Percentiles rank a stretch among this genome's conserved stretches.
Conservation (phyloP, 2,797 vertebrate genomes). For the Notamacropus eugenii region DNA sequence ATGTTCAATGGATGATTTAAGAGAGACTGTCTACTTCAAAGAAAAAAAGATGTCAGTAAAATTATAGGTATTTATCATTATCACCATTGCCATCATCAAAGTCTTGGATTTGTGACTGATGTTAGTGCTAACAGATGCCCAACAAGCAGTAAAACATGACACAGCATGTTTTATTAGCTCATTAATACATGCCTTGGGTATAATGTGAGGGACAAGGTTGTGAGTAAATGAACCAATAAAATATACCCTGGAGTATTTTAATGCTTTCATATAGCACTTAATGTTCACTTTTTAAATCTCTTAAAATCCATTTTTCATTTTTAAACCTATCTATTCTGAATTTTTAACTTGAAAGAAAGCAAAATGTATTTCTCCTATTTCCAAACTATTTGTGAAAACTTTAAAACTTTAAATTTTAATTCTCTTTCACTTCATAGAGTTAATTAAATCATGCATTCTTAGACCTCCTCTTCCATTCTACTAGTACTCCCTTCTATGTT, state of each 20-base stretch:
- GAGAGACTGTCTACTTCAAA: slow-evolving; percentile 68
- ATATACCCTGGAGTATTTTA: slow-evolving; percentile 58
- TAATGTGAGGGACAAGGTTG: slow-evolving; percentile 75
- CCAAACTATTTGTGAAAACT: slow-evolving; percentile 40
- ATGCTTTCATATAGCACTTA: slow-evolving; percentile 58
- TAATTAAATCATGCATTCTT: slow-evolving; percentile 49
- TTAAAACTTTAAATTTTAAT: slow-evolving; percentile 46
- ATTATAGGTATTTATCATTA: slow-evolving; percentile 70
- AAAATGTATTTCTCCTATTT: slow-evolving; percentile 48
- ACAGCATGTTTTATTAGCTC: slow-evolving; percentile 79
- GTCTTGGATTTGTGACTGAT: slow-evolving; percentile 73
- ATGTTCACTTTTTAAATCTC: slow-evolving; percentile 48
- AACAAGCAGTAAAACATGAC: slow-evolving; percentile 79
- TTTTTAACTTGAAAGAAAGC: slow-evolving; percentile 39
- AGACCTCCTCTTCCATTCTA: slow-evolving; percentile 6
- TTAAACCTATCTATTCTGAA: background rate
- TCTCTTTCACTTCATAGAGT: slow-evolving; percentile 1
- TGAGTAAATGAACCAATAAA: slow-evolving; percentile 77
- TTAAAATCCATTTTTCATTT: slow-evolving; percentile 42
- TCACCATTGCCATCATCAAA: slow-evolving; percentile 67
- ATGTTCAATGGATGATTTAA: slow-evolving; percentile 72
- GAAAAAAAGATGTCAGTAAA: slow-evolving; percentile 74
- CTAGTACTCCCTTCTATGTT: background rate
- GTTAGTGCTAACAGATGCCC: slow-evolving; percentile 78
- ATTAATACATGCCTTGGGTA: slow-evolving; percentile 74